These are phyloP conservation scores for Hetaerina americana DNA, from an alignment of 1,140 invertebrate species.

Conservation along the genomic window DNA sequence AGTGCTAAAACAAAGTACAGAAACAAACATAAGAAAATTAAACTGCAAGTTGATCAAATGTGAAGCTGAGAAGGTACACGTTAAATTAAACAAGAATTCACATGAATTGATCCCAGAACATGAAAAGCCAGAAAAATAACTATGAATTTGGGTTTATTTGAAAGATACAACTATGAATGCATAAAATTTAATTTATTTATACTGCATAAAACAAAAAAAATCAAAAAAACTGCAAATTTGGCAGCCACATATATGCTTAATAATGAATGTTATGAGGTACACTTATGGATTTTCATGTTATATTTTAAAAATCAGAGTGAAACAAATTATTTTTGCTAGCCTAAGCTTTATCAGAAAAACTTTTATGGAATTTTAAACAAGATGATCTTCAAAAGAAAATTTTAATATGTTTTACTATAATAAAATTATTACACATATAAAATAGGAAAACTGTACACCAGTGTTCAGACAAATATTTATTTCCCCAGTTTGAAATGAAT, in stretches of 20 bases:
- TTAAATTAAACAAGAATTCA: constrained; percentile 14
- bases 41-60: constrained; percentile 19
- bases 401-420: constrained; percentile 3
- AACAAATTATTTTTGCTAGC: neutral
- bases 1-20: constrained; percentile 51
- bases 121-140: constrained; percentile 15
- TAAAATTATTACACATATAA: neutral
- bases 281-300: neutral
- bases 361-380: neutral
- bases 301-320: neutral
- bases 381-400: constrained; percentile 4
- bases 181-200: constrained; percentile 10
- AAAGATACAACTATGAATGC: constrained; percentile 21
- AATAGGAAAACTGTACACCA: constrained; percentile 15
- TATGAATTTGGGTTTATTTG: constrained; percentile 18
- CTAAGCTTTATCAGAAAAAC: neutral
- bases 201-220: constrained; percentile 12
- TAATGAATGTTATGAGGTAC: neutral
- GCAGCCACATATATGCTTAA: constrained; percentile 11
- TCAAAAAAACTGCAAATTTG: constrained; percentile 15
- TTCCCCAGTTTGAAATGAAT: constrained; percentile 16
- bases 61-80: constrained; percentile 15
- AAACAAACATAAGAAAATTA: constrained; percentile 33
- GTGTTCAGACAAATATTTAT: constrained; percentile 11
- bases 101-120: constrained; percentile 12